Percentiles rank a stretch among this genome's conserved stretches.
phyloP scores from a whole-genome alignment of 2,888 invertebrate genomes.

The Pharmacophagus antenor region DNA sequence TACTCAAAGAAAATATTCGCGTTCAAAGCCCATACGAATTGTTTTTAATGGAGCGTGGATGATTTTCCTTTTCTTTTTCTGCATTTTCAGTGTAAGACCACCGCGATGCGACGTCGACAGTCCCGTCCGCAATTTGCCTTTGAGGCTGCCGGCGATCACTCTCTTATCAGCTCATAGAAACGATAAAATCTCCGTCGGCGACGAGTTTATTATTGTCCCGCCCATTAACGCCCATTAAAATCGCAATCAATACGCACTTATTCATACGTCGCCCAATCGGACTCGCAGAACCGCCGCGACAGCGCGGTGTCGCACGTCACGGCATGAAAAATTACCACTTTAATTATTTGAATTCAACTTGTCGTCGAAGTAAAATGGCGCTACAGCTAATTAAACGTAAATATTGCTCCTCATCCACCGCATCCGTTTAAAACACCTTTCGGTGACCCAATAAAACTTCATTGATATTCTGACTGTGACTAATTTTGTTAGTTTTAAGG shows the following conservation, averaged over 20 bases:
- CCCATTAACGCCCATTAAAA: constrained; percentile 78
- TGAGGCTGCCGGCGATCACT: constrained; percentile 70
- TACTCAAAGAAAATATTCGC: not conserved
- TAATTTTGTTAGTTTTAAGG: constrained; percentile 71
- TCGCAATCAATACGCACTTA: constrained; percentile 77
- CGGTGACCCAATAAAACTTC: constrained; percentile 52
- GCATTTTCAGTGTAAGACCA: constrained; percentile 39
- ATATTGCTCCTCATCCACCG: constrained; percentile 42
- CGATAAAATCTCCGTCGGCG: constrained; percentile 68
- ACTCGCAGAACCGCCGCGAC: constrained; percentile 38
- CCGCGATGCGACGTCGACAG: constrained; percentile 56
- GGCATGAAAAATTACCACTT: constrained; percentile 63
- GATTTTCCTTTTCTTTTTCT: constrained; percentile 15
- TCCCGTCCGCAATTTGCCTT: constrained; percentile 73
- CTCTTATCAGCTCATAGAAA: constrained; percentile 68
- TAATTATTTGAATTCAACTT: constrained; percentile 50
- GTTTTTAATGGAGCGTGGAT: constrained; percentile 25
- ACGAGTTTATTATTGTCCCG: constrained; percentile 77
- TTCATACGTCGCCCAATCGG: constrained; percentile 66
- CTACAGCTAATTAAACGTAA: constrained; percentile 35
- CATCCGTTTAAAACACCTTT: constrained; percentile 42
- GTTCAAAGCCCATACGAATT: constrained; percentile 5
- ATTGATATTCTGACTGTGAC: constrained; percentile 61
- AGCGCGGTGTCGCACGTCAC: constrained; percentile 45
- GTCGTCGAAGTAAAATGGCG: constrained; percentile 31